Conservation (phyloP, 2,113 vertebrate species). For the Bothrops jararaca region DNA sequence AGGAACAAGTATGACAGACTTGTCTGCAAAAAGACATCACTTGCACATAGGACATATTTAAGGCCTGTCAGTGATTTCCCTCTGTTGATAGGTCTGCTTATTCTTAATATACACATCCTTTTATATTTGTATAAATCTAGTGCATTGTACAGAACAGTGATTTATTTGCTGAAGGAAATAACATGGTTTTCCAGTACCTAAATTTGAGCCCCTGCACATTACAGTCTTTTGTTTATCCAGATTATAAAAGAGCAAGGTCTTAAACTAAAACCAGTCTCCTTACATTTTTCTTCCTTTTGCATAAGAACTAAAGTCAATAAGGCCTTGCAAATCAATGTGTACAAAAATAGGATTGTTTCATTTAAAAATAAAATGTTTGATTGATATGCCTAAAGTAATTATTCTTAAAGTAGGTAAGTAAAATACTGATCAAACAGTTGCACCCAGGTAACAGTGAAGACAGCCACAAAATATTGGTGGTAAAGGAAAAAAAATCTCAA, state of each 20-base stretch:
- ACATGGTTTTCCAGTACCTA: slow-evolving; percentile 32
- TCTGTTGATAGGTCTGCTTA: slow-evolving; percentile 31
- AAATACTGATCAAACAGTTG: slow-evolving; percentile 31
- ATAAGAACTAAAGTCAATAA: slow-evolving; percentile 45
- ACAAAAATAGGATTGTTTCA: slow-evolving; percentile 41
- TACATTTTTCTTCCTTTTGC: slow-evolving; percentile 39
- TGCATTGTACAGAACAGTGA: slow-evolving; percentile 24
- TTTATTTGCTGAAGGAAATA: slow-evolving; percentile 48
- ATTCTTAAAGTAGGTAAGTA: slow-evolving; percentile 40
- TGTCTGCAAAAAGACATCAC: slow-evolving; percentile 44
- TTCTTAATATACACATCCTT: slow-evolving; percentile 15
- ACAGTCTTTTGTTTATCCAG: slow-evolving; percentile 31
- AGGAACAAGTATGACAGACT: slow-evolving; percentile 44
- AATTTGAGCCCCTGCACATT: background rate
- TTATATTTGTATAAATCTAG: background rate
- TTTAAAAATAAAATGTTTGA: slow-evolving; percentile 12
- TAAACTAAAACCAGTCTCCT: slow-evolving; percentile 36
- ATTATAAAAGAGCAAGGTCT: slow-evolving; percentile 40
- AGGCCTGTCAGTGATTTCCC: slow-evolving; percentile 43
- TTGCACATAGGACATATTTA: slow-evolving; percentile 33
- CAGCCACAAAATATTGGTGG: background rate
- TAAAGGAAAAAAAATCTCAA: background rate
- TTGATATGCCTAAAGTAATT: slow-evolving; percentile 20
- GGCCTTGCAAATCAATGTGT: slow-evolving; percentile 26
- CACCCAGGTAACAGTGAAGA: background rate